phyloP scores from a whole-genome alignment of 2,113 vertebrate species.

The Oncorhynchus masou region DNA sequence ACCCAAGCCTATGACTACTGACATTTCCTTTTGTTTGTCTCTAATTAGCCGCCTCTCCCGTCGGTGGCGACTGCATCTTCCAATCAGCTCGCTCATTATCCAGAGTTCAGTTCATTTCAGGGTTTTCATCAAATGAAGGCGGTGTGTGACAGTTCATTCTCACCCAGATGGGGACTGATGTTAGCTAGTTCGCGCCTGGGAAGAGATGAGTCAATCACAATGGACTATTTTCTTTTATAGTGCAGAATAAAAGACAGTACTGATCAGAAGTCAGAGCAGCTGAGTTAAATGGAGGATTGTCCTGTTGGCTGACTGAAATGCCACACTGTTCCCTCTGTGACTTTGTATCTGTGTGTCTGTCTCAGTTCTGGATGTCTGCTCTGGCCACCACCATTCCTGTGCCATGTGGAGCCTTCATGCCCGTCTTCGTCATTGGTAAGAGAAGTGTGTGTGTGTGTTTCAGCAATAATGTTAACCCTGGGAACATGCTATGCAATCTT shows the following conservation, averaged over 20 bases:
- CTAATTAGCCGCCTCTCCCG: conserved; percentile 53
- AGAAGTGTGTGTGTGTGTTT: conserved; percentile 21
- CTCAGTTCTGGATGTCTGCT: conserved; percentile 98
- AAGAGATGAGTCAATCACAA: conserved; percentile 4
- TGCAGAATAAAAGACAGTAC: background rate
- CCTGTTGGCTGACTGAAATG: conserved; percentile 52
- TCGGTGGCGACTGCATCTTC: conserved; percentile 19
- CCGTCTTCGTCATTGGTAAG: conserved; percentile 93
- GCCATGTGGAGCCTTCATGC: conserved; percentile 97
- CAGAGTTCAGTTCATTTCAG: too few species aligned
- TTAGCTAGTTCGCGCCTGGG: background rate
- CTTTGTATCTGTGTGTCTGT: conserved; percentile 6
- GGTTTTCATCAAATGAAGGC: conserved; percentile 41
- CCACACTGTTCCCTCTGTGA: conserved; percentile 21
- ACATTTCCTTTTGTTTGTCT: conserved; percentile 43
- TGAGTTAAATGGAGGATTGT: conserved; percentile 11
- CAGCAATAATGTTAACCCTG: background rate
- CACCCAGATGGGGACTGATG: conserved; percentile 29
- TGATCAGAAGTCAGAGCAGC: conserved; percentile 21
- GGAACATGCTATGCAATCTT: too few species aligned
- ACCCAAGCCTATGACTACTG: conserved; percentile 35
- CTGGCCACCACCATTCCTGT: conserved; percentile 97
- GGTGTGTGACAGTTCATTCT: conserved; percentile 57
- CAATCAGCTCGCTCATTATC: conserved; percentile 54
- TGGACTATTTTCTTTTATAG: too few species aligned